Base-by-base conservation (phyloP, 1,140 invertebrate species). In the Saccostrea echinata region DNA sequence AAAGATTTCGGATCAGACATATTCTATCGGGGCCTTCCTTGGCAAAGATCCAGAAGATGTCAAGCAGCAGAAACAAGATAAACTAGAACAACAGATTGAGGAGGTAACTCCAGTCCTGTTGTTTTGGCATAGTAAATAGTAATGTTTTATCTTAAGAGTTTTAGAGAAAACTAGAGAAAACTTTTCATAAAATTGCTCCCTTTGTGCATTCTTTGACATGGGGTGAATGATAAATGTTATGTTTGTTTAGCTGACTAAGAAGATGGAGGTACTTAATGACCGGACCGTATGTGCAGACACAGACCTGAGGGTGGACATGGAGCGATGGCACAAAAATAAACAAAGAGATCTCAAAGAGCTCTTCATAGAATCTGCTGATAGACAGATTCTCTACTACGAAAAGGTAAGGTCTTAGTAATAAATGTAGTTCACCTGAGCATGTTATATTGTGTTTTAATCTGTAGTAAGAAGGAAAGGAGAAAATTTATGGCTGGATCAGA, bases 311-410 rank as follows among this genome's bases (percentile, higher is more conserved):
- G 96, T 97, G 53, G 97, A 97, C 93, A 94, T 97, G 86, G 96
- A 97, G 68, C 94, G 97, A 85, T 97, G 97, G 97, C 96, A 97
- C 88, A 92, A 95, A 24, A 97, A 97, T 87, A 97, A 97, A 93
- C 96, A 96, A 88, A 94, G 95, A 18, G 97, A 97, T 93, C 93
- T 97, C 35, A 97, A 97, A 91, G 96, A 96, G 88, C 96, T 97
- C 90, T 95, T 97, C 6, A 93, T 96, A 2, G 93, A 95, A 89
- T 96, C 97, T 95, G 96, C 96, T 21, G 96, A 97, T 90, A 95
- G 96, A 92, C 96, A 97, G 92, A 97, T 97, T 61, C 94, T 95
- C 81, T 97, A 96, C 92, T 97, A 97, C 94, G 96, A 97, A 92
- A 96, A 97, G 95, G 95, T 95, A 80, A 24, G 21, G n/a, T 8